Conservation (phyloP, 2,113 vertebrate genomes). For the Leuciscus idus region DNA sequence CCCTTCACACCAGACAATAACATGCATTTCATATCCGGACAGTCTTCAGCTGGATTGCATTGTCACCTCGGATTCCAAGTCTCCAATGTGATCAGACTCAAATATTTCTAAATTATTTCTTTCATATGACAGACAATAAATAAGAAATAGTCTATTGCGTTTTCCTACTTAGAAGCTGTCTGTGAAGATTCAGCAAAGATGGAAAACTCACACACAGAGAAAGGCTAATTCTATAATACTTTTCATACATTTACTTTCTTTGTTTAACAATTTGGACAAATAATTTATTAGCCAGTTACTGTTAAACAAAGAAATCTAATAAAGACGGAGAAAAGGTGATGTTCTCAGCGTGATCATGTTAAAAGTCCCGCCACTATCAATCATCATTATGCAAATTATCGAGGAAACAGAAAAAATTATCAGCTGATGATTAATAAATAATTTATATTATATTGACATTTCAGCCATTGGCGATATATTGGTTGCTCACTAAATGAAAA, state of each 20-base stretch:
- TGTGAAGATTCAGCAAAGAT: neutral
- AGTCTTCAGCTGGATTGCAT: constrained; percentile 3
- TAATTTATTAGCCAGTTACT: neutral
- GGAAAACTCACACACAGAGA: too few relatives aligned
- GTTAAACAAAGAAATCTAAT: neutral
- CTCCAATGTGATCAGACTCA: neutral
- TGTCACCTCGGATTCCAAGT: neutral
- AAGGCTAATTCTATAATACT: neutral
- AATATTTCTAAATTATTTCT: neutral
- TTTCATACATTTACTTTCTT: neutral
- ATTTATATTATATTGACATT: neutral
- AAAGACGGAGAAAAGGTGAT: neutral
- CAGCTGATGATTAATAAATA: neutral
- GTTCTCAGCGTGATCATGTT: neutral
- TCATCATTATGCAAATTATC: neutral
- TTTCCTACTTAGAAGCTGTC: neutral
- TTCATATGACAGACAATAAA: neutral
- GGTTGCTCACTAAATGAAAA: neutral
- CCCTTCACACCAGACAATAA: neutral
- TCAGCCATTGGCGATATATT: neutral
- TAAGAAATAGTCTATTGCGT: neutral
- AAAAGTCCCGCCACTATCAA: neutral
- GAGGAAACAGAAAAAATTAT: too few relatives aligned
- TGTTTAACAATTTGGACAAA: neutral
- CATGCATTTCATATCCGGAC: neutral